Conservation (phyloP, 2,113 vertebrate species). For the Chitala chitala region DNA sequence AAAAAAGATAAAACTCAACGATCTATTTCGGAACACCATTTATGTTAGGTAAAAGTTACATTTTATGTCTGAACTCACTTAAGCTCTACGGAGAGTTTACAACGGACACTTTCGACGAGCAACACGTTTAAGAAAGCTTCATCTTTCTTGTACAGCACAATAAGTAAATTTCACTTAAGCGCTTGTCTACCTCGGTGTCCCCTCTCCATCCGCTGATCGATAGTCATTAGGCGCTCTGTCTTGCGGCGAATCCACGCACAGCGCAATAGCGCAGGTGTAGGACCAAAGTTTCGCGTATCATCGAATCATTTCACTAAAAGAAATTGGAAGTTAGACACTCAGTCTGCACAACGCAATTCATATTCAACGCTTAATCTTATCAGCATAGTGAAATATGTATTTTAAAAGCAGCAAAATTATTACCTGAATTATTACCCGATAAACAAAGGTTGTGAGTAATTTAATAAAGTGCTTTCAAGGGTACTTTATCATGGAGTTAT, state of each 20-base stretch:
- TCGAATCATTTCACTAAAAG: slow-evolving; percentile 2
- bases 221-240: slow-evolving; percentile 16
- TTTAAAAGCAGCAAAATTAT: slow-evolving; percentile 10
- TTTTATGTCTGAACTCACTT: too few relatives aligned
- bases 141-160: not conserved
- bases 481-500: slow-evolving; percentile 54
- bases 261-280: not conserved
- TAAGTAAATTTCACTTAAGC: not conserved
- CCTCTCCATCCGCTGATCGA: not conserved
- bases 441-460: slow-evolving; percentile 74
- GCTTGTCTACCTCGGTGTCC: not conserved
- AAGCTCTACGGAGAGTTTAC: too few relatives aligned
- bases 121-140: too few relatives aligned
- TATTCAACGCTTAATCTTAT: slow-evolving; percentile 8
- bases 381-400: slow-evolving; percentile 2
- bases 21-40: too few relatives aligned
- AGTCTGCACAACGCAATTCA: not conserved
- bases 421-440: slow-evolving; percentile 14
- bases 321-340: not conserved
- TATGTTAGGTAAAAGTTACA: too few relatives aligned
- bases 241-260: not conserved
- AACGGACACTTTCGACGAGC: too few relatives aligned
- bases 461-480: slow-evolving; percentile 65
- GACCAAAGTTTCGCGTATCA: not conserved
- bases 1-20: too few relatives aligned